These are phyloP conservation scores for Phoenicopterus ruber DNA, from an alignment of 2,113 vertebrate genomes.

Conservation along the genomic window DNA sequence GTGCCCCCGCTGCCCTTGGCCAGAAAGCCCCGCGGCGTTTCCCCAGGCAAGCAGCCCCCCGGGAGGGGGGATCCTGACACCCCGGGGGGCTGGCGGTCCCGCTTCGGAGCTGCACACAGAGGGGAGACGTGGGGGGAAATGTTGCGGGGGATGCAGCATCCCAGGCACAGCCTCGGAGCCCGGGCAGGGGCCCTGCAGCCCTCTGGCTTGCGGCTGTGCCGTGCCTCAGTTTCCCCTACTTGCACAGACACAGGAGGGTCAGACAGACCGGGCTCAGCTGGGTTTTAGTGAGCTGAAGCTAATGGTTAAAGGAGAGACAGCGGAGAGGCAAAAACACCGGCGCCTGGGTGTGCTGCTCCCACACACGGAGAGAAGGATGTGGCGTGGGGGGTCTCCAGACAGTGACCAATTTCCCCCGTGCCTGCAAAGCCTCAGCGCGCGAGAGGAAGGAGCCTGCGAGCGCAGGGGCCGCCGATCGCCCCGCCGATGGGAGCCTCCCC, in stretches of 20 bases:
- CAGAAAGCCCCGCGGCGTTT: background rate
- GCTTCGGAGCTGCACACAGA: rapidly evolving
- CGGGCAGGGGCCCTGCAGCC: rapidly evolving
- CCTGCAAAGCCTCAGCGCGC: background rate
- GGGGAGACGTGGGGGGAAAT: rapidly evolving
- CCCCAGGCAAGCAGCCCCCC: background rate
- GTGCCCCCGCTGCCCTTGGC: rapidly evolving
- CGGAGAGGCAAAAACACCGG: rapidly evolving
- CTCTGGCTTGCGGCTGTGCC: rapidly evolving
- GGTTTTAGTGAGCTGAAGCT: background rate
- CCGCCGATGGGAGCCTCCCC: too few relatives aligned
- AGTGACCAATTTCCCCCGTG: background rate
- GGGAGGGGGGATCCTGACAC: background rate
- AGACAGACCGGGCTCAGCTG: rapidly evolving
- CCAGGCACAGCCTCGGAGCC: background rate
- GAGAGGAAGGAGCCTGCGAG: background rate
- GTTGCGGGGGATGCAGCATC: rapidly evolving
- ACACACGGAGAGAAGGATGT: background rate
- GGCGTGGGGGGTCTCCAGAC: background rate
- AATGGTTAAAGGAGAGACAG: rapidly evolving
- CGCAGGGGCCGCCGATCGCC: rapidly evolving
- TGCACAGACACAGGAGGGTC: background rate
- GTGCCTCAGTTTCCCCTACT: conserved; percentile 26
- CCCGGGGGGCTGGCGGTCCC: rapidly evolving
- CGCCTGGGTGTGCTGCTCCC: background rate